Evolutionary conservation across 2,888 invertebrate genomes (phyloP).

Genomic region (Drosophila anceps): DNA sequence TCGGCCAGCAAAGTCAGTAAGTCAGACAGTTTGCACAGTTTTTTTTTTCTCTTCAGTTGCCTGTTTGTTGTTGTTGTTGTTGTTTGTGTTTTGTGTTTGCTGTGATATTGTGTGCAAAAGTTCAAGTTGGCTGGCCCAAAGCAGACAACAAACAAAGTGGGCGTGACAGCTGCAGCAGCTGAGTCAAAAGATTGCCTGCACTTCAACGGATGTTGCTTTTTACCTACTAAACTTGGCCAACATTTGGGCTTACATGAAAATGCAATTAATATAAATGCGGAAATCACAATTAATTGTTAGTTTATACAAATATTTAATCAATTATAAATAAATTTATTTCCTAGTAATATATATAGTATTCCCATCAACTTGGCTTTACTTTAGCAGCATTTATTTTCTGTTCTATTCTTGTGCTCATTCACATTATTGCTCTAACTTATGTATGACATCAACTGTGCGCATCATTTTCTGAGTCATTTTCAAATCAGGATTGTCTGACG

Average conservation of each 20-base stretch:
- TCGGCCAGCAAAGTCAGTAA: constrained; percentile 41
- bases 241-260: constrained; percentile 21
- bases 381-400: background rate
- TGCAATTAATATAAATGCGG: constrained; percentile 29
- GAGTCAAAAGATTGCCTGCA: constrained; percentile 42
- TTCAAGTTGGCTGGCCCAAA: constrained; percentile 52
- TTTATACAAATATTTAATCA: background rate
- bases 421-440: constrained; percentile 11
- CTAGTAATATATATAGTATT: background rate
- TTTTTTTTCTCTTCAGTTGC: constrained; percentile 24
- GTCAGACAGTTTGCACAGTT: constrained; percentile 46
- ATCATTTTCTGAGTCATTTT: constrained; percentile 38
- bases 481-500: constrained; percentile 11
- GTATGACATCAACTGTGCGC: constrained; percentile 25
- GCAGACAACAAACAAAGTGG: constrained; percentile 51
- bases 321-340: background rate
- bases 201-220: constrained; percentile 37
- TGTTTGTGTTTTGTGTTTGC: constrained; percentile 34
- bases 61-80: constrained; percentile 34
- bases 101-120: constrained; percentile 55
- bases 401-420: background rate
- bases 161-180: constrained; percentile 44
- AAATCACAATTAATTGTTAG: constrained; percentile 1
- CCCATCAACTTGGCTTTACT: too few species aligned
- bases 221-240: constrained; percentile 30